These are phyloP conservation scores for Aepyceros melampus DNA, from an alignment of 2,113 vertebrate species.

Conservation along the genomic window DNA sequence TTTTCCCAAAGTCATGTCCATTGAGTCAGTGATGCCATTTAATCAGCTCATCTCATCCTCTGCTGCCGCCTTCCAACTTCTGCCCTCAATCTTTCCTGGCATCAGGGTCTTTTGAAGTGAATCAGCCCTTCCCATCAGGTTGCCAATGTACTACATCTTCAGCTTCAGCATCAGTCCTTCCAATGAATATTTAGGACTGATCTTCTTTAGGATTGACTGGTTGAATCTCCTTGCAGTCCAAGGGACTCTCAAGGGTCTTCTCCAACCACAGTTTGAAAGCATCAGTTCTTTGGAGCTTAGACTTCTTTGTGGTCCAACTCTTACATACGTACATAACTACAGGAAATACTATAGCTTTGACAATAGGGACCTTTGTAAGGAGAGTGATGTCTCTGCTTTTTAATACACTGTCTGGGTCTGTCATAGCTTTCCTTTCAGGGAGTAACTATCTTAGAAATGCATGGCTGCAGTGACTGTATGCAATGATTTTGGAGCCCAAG, in stretches of 20 bases:
- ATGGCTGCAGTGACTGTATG: not conserved
- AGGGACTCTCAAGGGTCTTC: not conserved
- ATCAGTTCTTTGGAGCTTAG: not conserved
- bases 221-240: not conserved
- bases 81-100: not conserved
- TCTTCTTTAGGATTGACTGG: not conserved
- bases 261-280: not conserved
- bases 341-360: not conserved
- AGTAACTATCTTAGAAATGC: not conserved
- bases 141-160: not conserved
- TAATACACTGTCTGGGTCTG: not conserved
- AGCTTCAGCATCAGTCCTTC: not conserved
- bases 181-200: not conserved
- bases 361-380: not conserved
- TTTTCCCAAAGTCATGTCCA: not conserved
- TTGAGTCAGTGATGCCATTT: not conserved
- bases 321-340: not conserved
- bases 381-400: not conserved
- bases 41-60: not conserved
- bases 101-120: not conserved
- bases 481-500: not conserved
- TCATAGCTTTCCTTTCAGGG: not conserved
- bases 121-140: not conserved
- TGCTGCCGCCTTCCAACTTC: not conserved
- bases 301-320: not conserved